Percentiles rank a stretch among this genome's conserved stretches.
Conservation (phyloP, 1,140 invertebrate species). For the Drosophila ohnishii region DNA sequence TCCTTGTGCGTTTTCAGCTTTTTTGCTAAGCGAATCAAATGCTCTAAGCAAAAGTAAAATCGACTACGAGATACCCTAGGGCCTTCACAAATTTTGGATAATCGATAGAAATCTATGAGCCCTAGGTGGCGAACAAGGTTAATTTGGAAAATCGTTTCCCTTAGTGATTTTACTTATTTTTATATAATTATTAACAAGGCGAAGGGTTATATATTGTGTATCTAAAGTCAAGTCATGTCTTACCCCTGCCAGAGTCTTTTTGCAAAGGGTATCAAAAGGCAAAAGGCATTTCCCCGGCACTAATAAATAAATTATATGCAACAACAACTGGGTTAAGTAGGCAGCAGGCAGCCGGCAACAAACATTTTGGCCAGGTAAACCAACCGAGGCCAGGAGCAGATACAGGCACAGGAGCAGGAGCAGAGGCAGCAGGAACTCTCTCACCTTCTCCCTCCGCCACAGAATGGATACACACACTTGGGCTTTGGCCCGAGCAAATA, state of each 20-base stretch:
- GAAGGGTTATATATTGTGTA: background rate
- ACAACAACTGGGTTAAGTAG: conserved; percentile 46
- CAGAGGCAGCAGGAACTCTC: background rate
- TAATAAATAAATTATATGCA: conserved; percentile 67
- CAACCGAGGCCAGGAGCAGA: conserved; percentile 9
- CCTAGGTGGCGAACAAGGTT: no score
- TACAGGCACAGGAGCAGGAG: background rate
- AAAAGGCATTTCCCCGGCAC: conserved; percentile 36
- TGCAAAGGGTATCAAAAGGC: conserved; percentile 12
- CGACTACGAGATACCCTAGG: conserved; percentile 33
- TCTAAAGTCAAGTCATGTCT: background rate
- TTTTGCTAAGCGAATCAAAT: conserved; percentile 52
- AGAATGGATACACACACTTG: conserved; percentile 19
- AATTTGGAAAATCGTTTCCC: background rate
- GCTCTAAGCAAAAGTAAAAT: no score
- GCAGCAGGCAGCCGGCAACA: conserved; percentile 15
- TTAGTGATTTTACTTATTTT: background rate
- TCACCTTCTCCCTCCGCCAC: background rate
- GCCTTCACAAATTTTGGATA: background rate
- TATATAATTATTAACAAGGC: background rate
- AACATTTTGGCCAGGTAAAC: conserved; percentile 28
- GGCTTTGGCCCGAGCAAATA: conserved; percentile 14
- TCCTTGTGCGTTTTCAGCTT: conserved; percentile 64
- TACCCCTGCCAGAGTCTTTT: background rate
- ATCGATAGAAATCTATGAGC: no score